Evolutionary conservation across 2,113 vertebrate genomes (phyloP), one percentile per base, ranked within the genome.

Genomic region (Tetrao urogallus): DNA sequence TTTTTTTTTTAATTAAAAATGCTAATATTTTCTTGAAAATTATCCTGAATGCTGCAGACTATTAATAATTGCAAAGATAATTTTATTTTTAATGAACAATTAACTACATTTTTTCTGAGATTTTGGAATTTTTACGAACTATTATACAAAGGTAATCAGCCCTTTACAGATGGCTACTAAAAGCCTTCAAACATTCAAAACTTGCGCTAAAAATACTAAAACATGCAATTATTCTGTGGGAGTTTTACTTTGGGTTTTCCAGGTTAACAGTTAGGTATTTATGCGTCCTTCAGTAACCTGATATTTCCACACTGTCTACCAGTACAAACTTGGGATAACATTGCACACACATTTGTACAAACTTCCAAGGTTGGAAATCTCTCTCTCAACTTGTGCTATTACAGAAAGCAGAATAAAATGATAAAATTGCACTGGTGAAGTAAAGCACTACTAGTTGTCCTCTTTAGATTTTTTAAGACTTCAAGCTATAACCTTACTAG

Each of bases 171-270:
- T 0, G 1, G 10, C 17, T 64, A n/a, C 50, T 20, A 15, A 18
- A 86, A 80, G 11, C 6, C 6, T 82, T 8, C 3, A 45, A 40
- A 28, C 40, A 8, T 58, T 47, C 28, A 80, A 86, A 72, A 57
- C 0, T 1, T 2, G 0, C 24, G 6, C 17, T 69, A 57, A 70
- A 30, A 19, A 7, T 3, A 40, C n/a, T 63, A 45, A 90, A 25
- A 0, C 13, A 28, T 64, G 15, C 0, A 0, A 15, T 75, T 54
- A 21, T 34, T 32, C 28, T 30, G 5, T 48, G 30, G 11, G 10
- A 54, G 6, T 48, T 61, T 19, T 27, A 30, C 3, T 30, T 88
- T 42, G 52, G 42, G 13, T 80, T 89, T 75, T 65, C 8, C 30
- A 42, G 17, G 7, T 76, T 76, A 47, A n/a, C 58, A 66, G 8